phyloP scores from a whole-genome alignment of 2,888 invertebrate genomes.

The Ornithoptera alexandrae region DNA sequence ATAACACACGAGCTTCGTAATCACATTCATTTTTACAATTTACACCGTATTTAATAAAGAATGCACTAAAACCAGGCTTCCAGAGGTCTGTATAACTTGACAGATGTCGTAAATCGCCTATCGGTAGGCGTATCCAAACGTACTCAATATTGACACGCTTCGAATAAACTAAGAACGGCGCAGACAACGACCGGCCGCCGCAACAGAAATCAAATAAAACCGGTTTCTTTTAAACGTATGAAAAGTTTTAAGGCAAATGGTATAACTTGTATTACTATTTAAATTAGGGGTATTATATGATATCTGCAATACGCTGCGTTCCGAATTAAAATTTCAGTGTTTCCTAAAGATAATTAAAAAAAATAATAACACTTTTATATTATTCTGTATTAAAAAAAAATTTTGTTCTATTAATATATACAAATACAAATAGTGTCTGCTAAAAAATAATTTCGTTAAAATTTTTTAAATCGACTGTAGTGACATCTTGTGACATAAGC shows the following conservation, averaged over 20 bases:
- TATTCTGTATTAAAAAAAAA: too few species aligned
- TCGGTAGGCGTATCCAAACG: conserved; percentile 53
- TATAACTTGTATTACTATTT: conserved; percentile 20
- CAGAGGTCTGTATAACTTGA: conserved; percentile 52
- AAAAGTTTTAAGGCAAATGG: conserved; percentile 17
- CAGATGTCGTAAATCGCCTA: conserved; percentile 67
- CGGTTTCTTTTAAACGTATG: conserved; percentile 26
- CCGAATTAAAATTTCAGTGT: not conserved
- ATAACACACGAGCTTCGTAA: conserved; percentile 47
- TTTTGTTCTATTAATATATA: too few species aligned
- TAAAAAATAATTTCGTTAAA: too few species aligned
- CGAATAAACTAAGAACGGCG: conserved; percentile 55
- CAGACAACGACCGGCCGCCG: conserved; percentile 30
- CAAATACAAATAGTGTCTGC: too few species aligned
- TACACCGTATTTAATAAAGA: conserved; percentile 41
- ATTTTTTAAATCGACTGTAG: not conserved
- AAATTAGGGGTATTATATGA: conserved; percentile 26
- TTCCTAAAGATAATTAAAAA: not conserved
- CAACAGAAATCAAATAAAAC: conserved; percentile 24
- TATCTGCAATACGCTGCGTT: not conserved
- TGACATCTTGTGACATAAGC: not conserved
- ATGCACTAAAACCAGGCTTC: conserved; percentile 46
- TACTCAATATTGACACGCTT: conserved; percentile 59
- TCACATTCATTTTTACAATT: conserved; percentile 49
- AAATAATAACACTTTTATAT: too few species aligned